Percentiles rank a stretch among this genome's conserved stretches.
phyloP scores from a whole-genome alignment of 2,797 vertebrate genomes.

The Graptemys geographica region DNA sequence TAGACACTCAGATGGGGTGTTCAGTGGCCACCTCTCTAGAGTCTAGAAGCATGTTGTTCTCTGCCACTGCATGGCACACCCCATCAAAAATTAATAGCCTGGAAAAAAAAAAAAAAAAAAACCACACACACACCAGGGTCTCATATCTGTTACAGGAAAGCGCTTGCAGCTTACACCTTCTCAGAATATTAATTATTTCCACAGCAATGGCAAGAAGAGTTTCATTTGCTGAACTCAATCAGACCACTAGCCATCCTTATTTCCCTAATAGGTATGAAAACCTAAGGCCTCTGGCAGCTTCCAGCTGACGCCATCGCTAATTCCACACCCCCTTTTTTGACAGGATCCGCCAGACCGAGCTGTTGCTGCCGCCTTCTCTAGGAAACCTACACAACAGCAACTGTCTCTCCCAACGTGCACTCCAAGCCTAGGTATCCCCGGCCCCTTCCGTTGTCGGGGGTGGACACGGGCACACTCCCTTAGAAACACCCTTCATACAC shows the following conservation, averaged over 20 bases:
- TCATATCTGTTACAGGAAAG: neutral
- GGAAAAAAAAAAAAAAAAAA: neutral
- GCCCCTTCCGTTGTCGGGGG: neutral
- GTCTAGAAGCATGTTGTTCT: neutral
- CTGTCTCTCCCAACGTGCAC: fast-evolving
- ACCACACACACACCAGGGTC: neutral
- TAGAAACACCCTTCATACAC: neutral
- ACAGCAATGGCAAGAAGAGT: neutral
- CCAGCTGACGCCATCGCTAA: slow-evolving; percentile 68
- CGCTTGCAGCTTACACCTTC: fast-evolving
- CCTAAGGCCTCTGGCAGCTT: slow-evolving; percentile 69
- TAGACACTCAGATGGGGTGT: neutral
- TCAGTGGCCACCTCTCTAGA: neutral
- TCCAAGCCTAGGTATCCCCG: neutral
- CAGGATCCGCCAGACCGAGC: slow-evolving; percentile 40
- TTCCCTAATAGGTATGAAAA: slow-evolving; percentile 81
- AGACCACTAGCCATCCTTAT: slow-evolving; percentile 40
- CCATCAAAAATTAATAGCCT: neutral
- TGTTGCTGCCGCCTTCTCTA: neutral
- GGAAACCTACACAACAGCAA: neutral
- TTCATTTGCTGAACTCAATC: neutral
- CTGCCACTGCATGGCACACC: neutral
- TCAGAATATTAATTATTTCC: neutral
- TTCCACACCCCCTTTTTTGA: slow-evolving; percentile 77
- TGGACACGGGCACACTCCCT: neutral